Evolutionary conservation across 2,888 invertebrate genomes (phyloP).

Genomic region (Sycophila texana): DNA sequence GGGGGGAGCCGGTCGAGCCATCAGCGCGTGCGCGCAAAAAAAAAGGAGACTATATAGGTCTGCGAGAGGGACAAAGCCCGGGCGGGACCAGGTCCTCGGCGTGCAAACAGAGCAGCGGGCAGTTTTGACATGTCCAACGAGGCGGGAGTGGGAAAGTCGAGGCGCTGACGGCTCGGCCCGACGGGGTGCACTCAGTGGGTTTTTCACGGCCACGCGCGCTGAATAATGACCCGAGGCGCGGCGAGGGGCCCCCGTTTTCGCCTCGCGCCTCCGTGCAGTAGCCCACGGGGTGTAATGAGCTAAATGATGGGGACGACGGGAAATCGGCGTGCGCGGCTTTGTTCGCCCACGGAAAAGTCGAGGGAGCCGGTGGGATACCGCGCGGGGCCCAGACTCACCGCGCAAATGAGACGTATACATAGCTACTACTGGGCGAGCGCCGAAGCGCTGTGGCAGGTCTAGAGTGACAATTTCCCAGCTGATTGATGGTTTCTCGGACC

Average conservation of each 20-base stretch:
- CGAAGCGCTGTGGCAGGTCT: background rate
- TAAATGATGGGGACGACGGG: slow-evolving; percentile 38
- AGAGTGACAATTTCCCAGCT: background rate
- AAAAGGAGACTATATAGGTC: no score
- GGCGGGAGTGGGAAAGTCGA: slow-evolving; percentile 9
- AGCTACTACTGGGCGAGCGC: background rate
- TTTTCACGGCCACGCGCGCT: slow-evolving; percentile 34
- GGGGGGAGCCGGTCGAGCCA: background rate
- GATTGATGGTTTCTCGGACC: no score
- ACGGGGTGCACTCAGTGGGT: slow-evolving; percentile 12
- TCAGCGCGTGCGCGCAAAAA: background rate
- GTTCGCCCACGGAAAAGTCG: background rate
- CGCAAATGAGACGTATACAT: background rate
- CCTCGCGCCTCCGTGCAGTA: slow-evolving; percentile 2
- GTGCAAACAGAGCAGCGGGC: slow-evolving; percentile 3
- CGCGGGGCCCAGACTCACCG: background rate
- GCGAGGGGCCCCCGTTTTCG: slow-evolving; percentile 20
- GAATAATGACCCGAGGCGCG: background rate
- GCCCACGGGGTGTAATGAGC: slow-evolving; percentile 48
- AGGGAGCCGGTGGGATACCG: background rate
- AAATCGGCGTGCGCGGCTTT: background rate
- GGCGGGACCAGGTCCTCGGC: background rate
- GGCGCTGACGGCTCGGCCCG: background rate
- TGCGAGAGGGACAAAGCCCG: background rate
- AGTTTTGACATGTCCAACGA: slow-evolving; percentile 43